Evolutionary conservation across 2,888 invertebrate genomes (phyloP).

Genomic region (Heteropelma amictum): DNA sequence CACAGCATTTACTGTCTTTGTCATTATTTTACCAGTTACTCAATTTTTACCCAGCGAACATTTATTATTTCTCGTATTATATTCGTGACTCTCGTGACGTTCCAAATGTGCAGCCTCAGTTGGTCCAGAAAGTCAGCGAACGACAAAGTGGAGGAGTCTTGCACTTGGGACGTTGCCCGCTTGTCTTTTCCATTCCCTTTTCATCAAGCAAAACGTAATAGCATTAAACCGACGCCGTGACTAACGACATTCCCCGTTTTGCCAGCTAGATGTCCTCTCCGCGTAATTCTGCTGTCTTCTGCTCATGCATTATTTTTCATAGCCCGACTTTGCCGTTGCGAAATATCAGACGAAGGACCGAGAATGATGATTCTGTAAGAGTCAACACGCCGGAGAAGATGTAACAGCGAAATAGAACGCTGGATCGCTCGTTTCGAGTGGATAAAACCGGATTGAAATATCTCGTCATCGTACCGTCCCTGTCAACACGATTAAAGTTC

Average conservation of each 20-base stretch:
- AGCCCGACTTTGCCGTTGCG: conserved; percentile 30
- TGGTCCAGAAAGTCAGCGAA: conserved; percentile 34
- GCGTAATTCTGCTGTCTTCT: conserved; percentile 42
- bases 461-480: conserved; percentile 9
- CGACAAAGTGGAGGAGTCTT: conserved; percentile 37
- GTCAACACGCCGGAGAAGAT: conserved; percentile 18
- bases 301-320: conserved; percentile 22
- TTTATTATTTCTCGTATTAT: background rate
- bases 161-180: conserved; percentile 34
- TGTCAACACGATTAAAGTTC: conserved; percentile 28
- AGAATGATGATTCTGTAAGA: conserved; percentile 44
- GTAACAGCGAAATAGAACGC: conserved; percentile 13
- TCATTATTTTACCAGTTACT: background rate
- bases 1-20: background rate
- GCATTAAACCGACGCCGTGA: conserved; percentile 62
- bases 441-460: conserved; percentile 50
- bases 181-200: conserved; percentile 42
- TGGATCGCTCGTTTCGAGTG: background rate
- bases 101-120: background rate
- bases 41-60: conserved; percentile 4
- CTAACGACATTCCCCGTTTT: conserved; percentile 62
- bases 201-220: conserved; percentile 59
- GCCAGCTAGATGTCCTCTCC: conserved; percentile 46
- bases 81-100: conserved; percentile 10
- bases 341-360: conserved; percentile 39